A percentile compares a stretch with the other conserved stretches of the same genome.
phyloP scores from a whole-genome alignment of 1,140 invertebrate species.

The Eriocheir sinensis region DNA sequence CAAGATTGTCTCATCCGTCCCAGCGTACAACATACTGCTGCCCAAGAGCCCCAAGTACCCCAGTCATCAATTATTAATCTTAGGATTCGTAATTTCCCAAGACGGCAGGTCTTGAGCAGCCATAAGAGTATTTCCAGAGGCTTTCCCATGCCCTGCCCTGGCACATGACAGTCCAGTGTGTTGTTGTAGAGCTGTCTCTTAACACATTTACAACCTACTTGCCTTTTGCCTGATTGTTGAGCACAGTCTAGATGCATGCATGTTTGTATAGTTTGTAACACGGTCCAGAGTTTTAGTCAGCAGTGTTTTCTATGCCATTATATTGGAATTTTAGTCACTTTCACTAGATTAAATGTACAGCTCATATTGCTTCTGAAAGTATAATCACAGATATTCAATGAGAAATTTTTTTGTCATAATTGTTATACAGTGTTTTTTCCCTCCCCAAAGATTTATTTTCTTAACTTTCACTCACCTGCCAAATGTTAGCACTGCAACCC shows the following conservation, averaged over 20 bases:
- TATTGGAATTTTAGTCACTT: neutral
- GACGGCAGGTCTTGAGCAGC: neutral
- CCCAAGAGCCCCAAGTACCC: too few species aligned
- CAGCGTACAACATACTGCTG: too few species aligned
- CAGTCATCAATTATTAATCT: too few species aligned
- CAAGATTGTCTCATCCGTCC: too few species aligned
- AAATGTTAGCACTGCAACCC: slow-evolving; percentile 24
- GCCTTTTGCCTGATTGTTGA: too few species aligned
- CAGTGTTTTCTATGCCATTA: slow-evolving; percentile 9
- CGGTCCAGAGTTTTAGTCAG: neutral
- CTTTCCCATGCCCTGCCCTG: neutral
- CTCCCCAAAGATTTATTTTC: neutral
- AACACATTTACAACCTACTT: neutral
- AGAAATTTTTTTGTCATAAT: neutral
- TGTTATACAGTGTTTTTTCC: neutral
- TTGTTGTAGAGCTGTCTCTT: neutral
- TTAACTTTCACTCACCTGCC: neutral
- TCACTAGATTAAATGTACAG: neutral
- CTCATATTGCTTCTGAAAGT: neutral
- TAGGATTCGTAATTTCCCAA: too few species aligned
- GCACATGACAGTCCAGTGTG: neutral
- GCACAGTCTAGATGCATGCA: too few species aligned
- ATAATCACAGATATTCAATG: neutral
- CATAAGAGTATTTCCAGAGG: too few species aligned
- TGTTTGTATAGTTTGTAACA: neutral